Evolutionary conservation across 2,888 invertebrate species (phyloP), one percentile per base, ranked within the genome.

Genomic region (Calameuta filiformis): DNA sequence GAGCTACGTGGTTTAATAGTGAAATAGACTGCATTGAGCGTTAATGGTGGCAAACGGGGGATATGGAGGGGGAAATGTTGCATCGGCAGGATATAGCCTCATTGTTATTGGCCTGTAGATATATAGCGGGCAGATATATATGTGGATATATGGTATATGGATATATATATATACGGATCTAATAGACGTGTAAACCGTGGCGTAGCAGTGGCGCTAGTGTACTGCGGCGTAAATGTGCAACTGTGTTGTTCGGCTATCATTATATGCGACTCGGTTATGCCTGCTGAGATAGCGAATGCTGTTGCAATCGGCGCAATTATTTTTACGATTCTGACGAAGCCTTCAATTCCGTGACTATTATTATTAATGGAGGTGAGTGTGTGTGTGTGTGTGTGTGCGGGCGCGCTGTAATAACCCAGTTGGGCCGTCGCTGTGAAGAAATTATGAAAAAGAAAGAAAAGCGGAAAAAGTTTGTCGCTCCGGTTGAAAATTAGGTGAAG

Each of bases 281-380:
- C 40, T 40, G 82, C 86, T 85, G 85, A 88, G 89, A 90, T 90
- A 89, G 40, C 40, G 40, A 40, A 89, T 87, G 88, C 85, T 90
- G 90, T 86, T 87, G 90, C 90, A 91, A 91, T 90, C 84, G 85
- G 82, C 80, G 86, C 88, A 88, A 89, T 89, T 89, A 89, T 89
- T 89, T 89, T 89, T 89, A 89, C 88, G 89, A 89, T 88, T 86
- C 83, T 74, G 23, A 73, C 86, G 86, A 87, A 88, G 89, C 87
- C 85, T 88, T 83, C 83, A 81, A 86, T 87, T 85, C 81, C 80
- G 81, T 81, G 83, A 86, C 86, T 85, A 87, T 87, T 83, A 85
- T 83, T 71, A 76, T 40, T 40, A 40, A 40, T 40, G 40, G 15
- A 15, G 15, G 40, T 6, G 40, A 15, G 40, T 40, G 15, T 15